phyloP scores from a whole-genome alignment of 2,888 invertebrate species.

The Hyposoter didymator region DNA sequence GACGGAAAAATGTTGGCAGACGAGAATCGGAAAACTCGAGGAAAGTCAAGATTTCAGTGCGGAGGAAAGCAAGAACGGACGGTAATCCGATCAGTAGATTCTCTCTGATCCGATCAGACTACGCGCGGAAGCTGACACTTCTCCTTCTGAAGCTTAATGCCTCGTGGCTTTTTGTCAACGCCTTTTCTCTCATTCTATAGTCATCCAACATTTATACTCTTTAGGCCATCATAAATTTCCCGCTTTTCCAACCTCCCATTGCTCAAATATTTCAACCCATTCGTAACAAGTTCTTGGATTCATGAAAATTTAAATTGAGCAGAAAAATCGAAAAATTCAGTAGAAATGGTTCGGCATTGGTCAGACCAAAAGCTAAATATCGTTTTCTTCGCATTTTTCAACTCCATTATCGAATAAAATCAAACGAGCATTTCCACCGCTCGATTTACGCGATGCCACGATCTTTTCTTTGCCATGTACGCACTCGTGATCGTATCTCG shows the following conservation, averaged over 20 bases:
- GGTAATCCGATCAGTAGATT: slow-evolving; percentile 57
- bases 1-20: neutral
- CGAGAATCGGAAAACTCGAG: slow-evolving; percentile 27
- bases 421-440: neutral
- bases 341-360: slow-evolving; percentile 6
- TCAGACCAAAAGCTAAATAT: slow-evolving; percentile 3
- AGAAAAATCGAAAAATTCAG: neutral
- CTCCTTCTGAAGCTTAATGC: neutral
- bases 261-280: neutral
- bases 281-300: neutral
- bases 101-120: slow-evolving; percentile 46
- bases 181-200: slow-evolving; percentile 4
- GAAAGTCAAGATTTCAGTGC: slow-evolving; percentile 9
- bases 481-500: neutral
- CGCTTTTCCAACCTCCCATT: neutral
- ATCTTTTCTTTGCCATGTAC: neutral
- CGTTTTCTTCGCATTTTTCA: neutral
- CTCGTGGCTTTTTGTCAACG: slow-evolving; percentile 38
- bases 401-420: neutral
- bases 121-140: slow-evolving; percentile 34
- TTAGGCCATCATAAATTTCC: neutral
- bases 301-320: neutral
- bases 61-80: slow-evolving; percentile 17
- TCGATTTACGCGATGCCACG: neutral
- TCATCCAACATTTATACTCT: neutral